These are phyloP conservation scores for Sander vitreus DNA, from an alignment of 2,113 vertebrate species.

Conservation along the genomic window DNA sequence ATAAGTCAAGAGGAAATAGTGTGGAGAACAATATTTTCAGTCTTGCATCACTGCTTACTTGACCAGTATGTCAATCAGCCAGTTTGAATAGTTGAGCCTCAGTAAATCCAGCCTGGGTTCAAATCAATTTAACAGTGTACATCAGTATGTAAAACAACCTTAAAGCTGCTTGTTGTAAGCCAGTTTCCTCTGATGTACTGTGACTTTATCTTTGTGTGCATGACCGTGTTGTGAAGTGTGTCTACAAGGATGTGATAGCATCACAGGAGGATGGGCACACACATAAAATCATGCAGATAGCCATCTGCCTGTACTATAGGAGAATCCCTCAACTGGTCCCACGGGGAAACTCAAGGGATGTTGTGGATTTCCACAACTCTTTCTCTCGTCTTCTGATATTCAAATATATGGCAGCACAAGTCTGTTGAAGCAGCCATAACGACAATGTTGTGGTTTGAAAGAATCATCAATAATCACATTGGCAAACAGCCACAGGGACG, in stretches of 20 bases:
- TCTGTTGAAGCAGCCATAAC: slow-evolving; percentile 15
- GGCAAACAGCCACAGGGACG: slow-evolving; percentile 12
- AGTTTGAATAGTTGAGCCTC: slow-evolving; percentile 8
- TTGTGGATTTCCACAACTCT: slow-evolving; percentile 30
- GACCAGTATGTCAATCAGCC: slow-evolving; percentile 20
- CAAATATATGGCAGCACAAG: slow-evolving; percentile 7
- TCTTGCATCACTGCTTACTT: slow-evolving; percentile 9
- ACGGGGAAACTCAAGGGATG: slow-evolving; percentile 26
- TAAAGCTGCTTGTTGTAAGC: slow-evolving; percentile 13
- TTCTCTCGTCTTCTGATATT: slow-evolving; percentile 22
- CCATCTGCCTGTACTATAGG: slow-evolving; percentile 41
- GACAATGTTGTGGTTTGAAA: background rate
- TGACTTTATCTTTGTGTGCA: slow-evolving; percentile 13
- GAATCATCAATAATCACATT: slow-evolving; percentile 30
- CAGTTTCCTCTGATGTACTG: background rate
- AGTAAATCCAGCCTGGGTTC: slow-evolving; percentile 12
- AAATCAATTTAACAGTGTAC: slow-evolving; percentile 33
- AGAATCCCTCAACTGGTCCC: slow-evolving; percentile 48
- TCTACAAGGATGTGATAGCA: slow-evolving; percentile 17
- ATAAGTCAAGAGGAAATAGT: background rate
- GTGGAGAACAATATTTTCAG: background rate
- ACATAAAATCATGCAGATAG: slow-evolving; percentile 52
- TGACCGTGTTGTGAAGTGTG: background rate
- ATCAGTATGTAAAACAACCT: slow-evolving; percentile 23
- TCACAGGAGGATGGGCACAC: slow-evolving; percentile 7